phyloP scores from a whole-genome alignment of 2,797 vertebrate species.

The Siniperca scherzeri region DNA sequence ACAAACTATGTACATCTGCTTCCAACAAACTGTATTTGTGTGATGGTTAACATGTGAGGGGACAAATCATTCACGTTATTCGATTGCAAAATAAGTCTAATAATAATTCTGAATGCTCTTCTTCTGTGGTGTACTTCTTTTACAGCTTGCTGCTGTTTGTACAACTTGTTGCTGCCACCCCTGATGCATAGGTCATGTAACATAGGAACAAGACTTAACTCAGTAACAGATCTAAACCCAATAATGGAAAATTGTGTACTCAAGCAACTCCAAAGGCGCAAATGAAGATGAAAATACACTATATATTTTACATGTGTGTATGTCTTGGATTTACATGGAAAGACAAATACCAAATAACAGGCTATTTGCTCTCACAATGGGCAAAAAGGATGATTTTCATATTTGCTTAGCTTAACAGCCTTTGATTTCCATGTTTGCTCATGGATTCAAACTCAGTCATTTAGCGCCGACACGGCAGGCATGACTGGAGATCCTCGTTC shows the following conservation, averaged over 20 bases:
- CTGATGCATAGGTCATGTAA: no score
- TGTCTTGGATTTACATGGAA: not conserved
- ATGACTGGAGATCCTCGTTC: constrained; percentile 40
- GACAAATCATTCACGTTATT: not conserved
- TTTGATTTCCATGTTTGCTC: constrained; percentile 57
- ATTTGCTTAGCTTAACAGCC: constrained; percentile 44
- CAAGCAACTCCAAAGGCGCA: not conserved
- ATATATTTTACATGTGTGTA: not conserved
- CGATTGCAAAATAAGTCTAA: not conserved
- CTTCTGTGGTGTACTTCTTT: no score
- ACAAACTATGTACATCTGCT: not conserved
- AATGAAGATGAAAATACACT: not conserved
- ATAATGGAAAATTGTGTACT: not conserved
- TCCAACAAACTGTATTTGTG: not conserved
- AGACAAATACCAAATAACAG: not conserved
- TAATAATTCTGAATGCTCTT: not conserved
- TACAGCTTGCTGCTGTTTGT: no score
- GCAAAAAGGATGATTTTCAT: constrained; percentile 7
- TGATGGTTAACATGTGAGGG: not conserved
- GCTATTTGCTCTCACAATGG: constrained; percentile 20
- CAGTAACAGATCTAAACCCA: not conserved
- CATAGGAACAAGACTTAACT: no score
- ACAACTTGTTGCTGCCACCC: no score
- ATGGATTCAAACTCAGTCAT: constrained; percentile 38
- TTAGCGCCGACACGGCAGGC: constrained; percentile 26